Evolutionary conservation across 2,113 vertebrate species (phyloP), one percentile per base, ranked within the genome.

Genomic region (Xenopus laevis): DNA sequence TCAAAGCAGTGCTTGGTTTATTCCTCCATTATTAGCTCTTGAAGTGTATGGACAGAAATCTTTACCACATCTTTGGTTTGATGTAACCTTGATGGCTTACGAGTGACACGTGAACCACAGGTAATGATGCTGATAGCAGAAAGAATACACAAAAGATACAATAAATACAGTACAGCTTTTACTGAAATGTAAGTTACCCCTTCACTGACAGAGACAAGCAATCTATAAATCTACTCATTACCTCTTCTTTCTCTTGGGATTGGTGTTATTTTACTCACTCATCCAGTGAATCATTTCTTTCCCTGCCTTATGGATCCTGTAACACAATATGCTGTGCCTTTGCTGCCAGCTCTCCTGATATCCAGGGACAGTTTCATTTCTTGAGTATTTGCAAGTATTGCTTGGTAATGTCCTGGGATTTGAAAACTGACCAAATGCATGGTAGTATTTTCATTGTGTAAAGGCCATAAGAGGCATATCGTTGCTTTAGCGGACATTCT

Each of bases 61-160:
- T 68, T 75, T 68, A 75, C 21, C 57, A 74, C 44, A 68, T 75
- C 73, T 55, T 40, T n/a, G 18, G 2, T 59, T 68, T 62, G 45
- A 75, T 27, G 27, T 62, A 58, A 63, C 73, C 73, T 63, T 75
- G 73, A 75, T 75, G 61, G 68, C 66, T 57, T 18, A 60, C 18
- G 65, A 67, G 58, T 53, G 23, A 23, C 20, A 33, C 58, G 60
- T 16, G 52, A 50, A 57, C 18, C 65, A 75, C 46, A 67, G 55
- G 72, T 74, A 55, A 74, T 68, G 44, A 60, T 7, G 30, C 58
- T 62, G 65, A 63, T 63, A 44, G 58, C 65, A 47, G 4, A 33
- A 21, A 50, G 52, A 59, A 68, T 53, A 68, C 57, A 61, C 46
- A 68, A 27, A 23, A 75, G 27, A 75, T 68, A 60, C 30, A 15